Conservation (phyloP, 2,113 vertebrate genomes). For the Mesoclemmys tuberculata region DNA sequence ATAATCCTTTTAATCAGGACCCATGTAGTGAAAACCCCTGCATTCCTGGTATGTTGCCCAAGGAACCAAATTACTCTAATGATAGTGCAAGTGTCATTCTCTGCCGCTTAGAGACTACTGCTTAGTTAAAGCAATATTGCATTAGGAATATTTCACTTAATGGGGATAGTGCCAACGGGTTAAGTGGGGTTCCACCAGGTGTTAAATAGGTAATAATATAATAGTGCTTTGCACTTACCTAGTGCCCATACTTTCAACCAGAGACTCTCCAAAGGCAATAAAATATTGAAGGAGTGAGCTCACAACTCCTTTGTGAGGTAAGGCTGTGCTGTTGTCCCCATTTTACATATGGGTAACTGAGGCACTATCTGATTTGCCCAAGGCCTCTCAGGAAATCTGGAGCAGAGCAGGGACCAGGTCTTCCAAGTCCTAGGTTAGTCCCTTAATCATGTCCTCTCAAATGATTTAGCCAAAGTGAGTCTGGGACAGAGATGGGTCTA, state of each 20-base stretch:
- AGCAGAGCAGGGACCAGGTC: background rate
- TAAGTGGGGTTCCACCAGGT: constrained; percentile 73
- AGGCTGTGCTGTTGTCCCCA: background rate
- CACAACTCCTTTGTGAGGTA: background rate
- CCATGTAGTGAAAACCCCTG: constrained; percentile 67
- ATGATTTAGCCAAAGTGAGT: background rate
- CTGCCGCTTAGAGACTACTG: constrained; percentile 62
- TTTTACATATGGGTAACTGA: background rate
- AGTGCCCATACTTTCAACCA: constrained; percentile 34
- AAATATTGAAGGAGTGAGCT: background rate
- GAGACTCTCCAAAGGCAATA: constrained; percentile 3
- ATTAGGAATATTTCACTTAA: constrained; percentile 63
- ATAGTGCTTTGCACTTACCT: constrained; percentile 51
- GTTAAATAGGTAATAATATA: constrained; percentile 72
- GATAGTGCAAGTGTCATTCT: constrained; percentile 69
- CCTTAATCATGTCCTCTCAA: no score
- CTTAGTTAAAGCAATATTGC: constrained; percentile 73
- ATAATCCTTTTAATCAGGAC: constrained; percentile 53
- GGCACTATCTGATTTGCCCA: background rate
- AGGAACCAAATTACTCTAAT: constrained; percentile 77
- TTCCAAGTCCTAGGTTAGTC: background rate
- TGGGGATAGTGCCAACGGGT: constrained; percentile 63
- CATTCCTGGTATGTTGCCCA: constrained; percentile 52
- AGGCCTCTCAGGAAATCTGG: background rate
- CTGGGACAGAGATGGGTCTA: background rate